Conservation (phyloP, 92 coral and sea anemone species). For the Plumapathes pennacea region DNA sequence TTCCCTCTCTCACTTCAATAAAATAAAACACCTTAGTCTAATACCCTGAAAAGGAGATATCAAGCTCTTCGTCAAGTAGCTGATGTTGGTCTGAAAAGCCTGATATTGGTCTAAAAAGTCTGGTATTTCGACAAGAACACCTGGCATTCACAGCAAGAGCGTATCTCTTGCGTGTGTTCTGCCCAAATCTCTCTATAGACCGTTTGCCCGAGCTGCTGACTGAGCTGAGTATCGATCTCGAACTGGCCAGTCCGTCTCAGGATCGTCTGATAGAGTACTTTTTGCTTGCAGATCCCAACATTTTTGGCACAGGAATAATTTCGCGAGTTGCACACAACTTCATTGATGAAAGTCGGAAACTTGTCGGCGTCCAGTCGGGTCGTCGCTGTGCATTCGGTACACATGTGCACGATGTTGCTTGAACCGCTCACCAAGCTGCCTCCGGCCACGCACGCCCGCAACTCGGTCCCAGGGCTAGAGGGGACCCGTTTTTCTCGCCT, state of each 20-base stretch:
- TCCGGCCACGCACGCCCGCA: background rate
- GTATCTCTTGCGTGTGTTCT: constrained; percentile 34
- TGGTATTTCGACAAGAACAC: too few relatives aligned
- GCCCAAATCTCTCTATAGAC: constrained; percentile 47
- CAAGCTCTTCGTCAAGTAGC: too few relatives aligned
- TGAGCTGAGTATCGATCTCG: background rate
- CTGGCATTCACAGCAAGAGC: constrained; percentile 57
- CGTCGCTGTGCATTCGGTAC: constrained; percentile 23
- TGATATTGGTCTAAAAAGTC: too few relatives aligned
- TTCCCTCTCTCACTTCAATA: too few relatives aligned
- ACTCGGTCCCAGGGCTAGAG: background rate
- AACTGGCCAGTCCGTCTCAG: constrained; percentile 24
- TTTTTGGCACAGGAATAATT: constrained; percentile 5
- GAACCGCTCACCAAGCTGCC: constrained; percentile 3
- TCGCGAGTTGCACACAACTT: constrained; percentile 17
- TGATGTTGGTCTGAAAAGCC: too few relatives aligned
- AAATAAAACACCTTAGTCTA: too few relatives aligned
- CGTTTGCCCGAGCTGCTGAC: background rate
- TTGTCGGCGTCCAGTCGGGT: background rate
- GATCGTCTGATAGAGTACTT: background rate
- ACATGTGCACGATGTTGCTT: constrained; percentile 1
- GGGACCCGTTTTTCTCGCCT: too few relatives aligned
- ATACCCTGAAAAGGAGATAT: too few relatives aligned
- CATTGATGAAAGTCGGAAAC: constrained; percentile 45
- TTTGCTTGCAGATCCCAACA: constrained; percentile 11